Evolutionary conservation across 1,140 invertebrate species (phyloP), one percentile per base, ranked within the genome.

Genomic region (Periplaneta americana): DNA sequence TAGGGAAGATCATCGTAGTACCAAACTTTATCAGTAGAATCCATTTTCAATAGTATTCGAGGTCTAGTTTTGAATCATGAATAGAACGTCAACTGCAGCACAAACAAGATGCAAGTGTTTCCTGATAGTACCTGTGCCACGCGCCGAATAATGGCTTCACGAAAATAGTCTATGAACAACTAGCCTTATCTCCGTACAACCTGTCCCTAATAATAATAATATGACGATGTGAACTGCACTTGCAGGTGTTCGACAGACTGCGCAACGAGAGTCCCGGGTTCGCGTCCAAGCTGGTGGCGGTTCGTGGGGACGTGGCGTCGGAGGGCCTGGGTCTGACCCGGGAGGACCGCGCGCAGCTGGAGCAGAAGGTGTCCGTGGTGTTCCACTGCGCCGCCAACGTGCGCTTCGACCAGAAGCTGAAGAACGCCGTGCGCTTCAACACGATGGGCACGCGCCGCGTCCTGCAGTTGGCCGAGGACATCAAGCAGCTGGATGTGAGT

Each of bases 371-470:
- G n/a, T 87, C 89, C 22, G 87, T 94, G 39, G 91, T 94, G 0
- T 93, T 94, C 86, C 93, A 94, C 85, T 91, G 90, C 18, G 93
- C 93, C 8, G 93, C 93, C 9, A 93, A 93, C 37, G 85, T 94
- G 22, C 91, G 91, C 83, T 94, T 94, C 86, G 92, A 93, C 85
- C 92, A 94, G 86, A 87, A 89, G 32, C 86, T 94, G 32, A 89
- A 89, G 87, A 74, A 79, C 15, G 81, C 86, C 33, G 80, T 86
- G 0, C 81, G 81, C 22, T 80, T 85, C 37, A 87, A 87, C 79
- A 76, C 85, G 6, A 37, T 80, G 18, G 90, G 91, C 10, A 90
- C 89, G 0, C 78, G 84, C 6, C 88, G 89, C 28, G 84, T 91
- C 28, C 84, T 92, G 10, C 84, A 88, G 9, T 80, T 92, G 17